These are phyloP conservation scores for Echiichthys vipera DNA, from an alignment of 2,797 vertebrate species.

Conservation along the genomic window DNA sequence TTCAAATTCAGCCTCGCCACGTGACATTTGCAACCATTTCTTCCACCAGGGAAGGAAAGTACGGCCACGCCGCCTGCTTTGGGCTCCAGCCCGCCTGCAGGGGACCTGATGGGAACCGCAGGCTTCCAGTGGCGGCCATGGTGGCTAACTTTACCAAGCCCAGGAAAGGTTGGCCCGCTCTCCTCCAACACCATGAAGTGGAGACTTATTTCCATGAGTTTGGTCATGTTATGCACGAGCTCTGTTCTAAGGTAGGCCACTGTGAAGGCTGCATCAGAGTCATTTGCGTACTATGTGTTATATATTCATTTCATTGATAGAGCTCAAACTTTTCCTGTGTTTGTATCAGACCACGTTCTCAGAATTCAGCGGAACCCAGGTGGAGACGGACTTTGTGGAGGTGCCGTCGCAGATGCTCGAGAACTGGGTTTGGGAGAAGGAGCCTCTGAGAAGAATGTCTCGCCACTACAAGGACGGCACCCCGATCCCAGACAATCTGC, in stretches of 20 bases:
- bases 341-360: slow-evolving; percentile 88
- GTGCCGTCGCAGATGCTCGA: slow-evolving; percentile 97
- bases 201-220: slow-evolving; percentile 98
- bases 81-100: slow-evolving; percentile 92
- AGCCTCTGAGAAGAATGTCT: slow-evolving; percentile 91
- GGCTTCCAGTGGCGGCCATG: slow-evolving; percentile 92
- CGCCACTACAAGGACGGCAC: slow-evolving; percentile 91
- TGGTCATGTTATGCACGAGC: slow-evolving; percentile 96
- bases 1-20: neutral
- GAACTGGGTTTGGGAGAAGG: slow-evolving; percentile 97
- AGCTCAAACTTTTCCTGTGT: neutral
- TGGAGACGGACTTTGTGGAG: slow-evolving; percentile 97
- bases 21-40: neutral
- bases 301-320: neutral
- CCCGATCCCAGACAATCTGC: slow-evolving; percentile 86
- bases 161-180: slow-evolving; percentile 81
- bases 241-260: slow-evolving; percentile 92
- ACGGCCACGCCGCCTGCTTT: slow-evolving; percentile 95
- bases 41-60: slow-evolving; percentile 91
- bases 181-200: slow-evolving; percentile 94
- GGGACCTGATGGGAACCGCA: slow-evolving; percentile 87
- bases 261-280: too few relatives aligned
- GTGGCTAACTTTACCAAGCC: slow-evolving; percentile 93
- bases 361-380: slow-evolving; percentile 94
- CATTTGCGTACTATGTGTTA: neutral